phyloP scores from a whole-genome alignment of 2,797 vertebrate species.

The Crocidura indochinensis region DNA sequence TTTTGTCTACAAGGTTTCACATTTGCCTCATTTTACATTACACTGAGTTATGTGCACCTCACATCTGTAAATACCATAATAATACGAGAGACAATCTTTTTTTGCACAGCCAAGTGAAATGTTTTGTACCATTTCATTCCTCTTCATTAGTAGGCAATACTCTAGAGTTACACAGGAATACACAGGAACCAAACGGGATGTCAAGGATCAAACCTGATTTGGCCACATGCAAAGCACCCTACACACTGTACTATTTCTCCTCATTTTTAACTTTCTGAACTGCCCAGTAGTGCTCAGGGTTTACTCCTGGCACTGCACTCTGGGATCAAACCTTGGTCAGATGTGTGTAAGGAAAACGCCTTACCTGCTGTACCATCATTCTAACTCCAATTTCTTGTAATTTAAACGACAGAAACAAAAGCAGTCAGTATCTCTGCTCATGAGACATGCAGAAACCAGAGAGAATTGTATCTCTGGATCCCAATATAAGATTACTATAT shows the following conservation, averaged over 20 bases:
- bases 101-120: background rate
- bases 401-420: constrained; percentile 47
- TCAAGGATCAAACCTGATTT: no score
- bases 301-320: no score
- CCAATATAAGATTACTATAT: background rate
- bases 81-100: constrained; percentile 27
- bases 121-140: constrained; percentile 35
- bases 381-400: no score
- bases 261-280: no score
- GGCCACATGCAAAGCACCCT: no score
- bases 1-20: constrained; percentile 42
- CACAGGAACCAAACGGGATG: background rate
- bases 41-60: background rate
- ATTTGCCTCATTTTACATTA: constrained; percentile 45
- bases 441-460: constrained; percentile 34
- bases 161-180: background rate
- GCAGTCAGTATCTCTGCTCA: constrained; percentile 28
- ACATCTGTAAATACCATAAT: constrained; percentile 12
- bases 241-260: no score
- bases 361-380: no score
- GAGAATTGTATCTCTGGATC: constrained; percentile 27
- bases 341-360: no score
- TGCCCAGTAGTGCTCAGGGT: no score
- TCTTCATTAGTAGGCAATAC: constrained; percentile 63
- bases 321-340: no score